Conservation (phyloP, 2,888 invertebrate species). For the Drosophila sordidula region DNA sequence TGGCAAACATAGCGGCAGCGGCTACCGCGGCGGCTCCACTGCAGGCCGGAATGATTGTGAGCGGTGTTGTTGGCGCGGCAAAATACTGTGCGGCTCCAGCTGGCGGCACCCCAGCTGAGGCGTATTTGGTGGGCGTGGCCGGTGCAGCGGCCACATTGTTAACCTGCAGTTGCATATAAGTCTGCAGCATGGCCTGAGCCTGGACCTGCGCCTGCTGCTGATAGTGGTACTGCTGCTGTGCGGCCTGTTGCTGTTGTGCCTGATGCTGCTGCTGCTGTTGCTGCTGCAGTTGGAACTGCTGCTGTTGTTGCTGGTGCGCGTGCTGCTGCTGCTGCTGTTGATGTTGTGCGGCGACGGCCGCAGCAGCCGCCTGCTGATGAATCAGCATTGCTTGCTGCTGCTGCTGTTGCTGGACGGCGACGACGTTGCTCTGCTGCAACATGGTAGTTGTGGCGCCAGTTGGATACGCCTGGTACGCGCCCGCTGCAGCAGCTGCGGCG, state of each 20-base stretch:
- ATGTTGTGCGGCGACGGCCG: conserved; percentile 61
- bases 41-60: conserved; percentile 81
- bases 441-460: conserved; percentile 59
- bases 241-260: conserved; percentile 71
- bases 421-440: conserved; percentile 72
- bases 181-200: conserved; percentile 83
- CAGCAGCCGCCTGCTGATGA: conserved; percentile 65
- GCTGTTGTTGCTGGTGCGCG: conserved; percentile 60
- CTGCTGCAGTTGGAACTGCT: conserved; percentile 64
- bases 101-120: conserved; percentile 47
- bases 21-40: conserved; percentile 77
- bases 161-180: conserved; percentile 84
- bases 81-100: conserved; percentile 69
- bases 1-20: conserved; percentile 77
- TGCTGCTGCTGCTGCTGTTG: conserved; percentile 70
- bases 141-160: conserved; percentile 78
- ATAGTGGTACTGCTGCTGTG: conserved; percentile 56
- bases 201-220: conserved; percentile 78
- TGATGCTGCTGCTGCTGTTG: conserved; percentile 71
- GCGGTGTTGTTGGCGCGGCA: conserved; percentile 78
- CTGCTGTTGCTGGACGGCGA: conserved; percentile 70
- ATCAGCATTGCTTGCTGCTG: conserved; percentile 56
- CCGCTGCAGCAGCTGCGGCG: conserved; percentile 61
- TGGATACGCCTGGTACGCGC: conserved; percentile 69
- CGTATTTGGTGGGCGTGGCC: conserved; percentile 79